Percentiles rank a stretch among this genome's conserved stretches.
Conservation (phyloP, 2,888 invertebrate genomes). For the Clunio marinus region DNA sequence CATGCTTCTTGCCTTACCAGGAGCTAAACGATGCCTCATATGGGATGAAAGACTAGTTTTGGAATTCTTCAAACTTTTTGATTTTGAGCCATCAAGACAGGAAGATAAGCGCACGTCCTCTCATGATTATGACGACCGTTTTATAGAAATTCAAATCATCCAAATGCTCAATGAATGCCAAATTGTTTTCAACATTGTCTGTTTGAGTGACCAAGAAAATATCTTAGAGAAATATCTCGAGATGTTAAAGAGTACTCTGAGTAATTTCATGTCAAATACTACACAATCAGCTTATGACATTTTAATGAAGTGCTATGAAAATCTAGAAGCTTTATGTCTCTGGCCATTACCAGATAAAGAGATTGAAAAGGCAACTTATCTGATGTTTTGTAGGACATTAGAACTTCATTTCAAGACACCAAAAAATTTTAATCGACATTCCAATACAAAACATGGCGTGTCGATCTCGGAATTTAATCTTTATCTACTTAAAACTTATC, state of each 20-base stretch:
- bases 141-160: conserved; percentile 28
- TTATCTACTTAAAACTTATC: conserved; percentile 14
- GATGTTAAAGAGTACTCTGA: not conserved
- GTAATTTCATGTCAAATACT: not conserved
- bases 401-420: conserved; percentile 22
- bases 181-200: conserved; percentile 30
- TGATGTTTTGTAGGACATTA: conserved; percentile 29
- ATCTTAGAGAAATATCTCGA: conserved; percentile 28
- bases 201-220: conserved; percentile 31
- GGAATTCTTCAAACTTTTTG: conserved; percentile 7
- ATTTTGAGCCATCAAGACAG: not conserved
- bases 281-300: conserved; percentile 17
- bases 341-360: conserved; percentile 24
- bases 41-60: conserved; percentile 5
- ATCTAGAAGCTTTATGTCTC: conserved; percentile 19
- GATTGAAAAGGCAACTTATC: conserved; percentile 18
- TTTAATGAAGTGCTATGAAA: conserved; percentile 27
- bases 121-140: conserved; percentile 5
- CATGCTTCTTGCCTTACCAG: conserved; percentile 1
- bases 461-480: conserved; percentile 26
- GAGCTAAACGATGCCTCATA: conserved; percentile 29
- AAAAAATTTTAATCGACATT: not conserved
- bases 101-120: not conserved
- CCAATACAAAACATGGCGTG: conserved; percentile 16
- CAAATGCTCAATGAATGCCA: conserved; percentile 33